Conservation (phyloP, 2,888 invertebrate species). For the Alsophila aescularia region DNA sequence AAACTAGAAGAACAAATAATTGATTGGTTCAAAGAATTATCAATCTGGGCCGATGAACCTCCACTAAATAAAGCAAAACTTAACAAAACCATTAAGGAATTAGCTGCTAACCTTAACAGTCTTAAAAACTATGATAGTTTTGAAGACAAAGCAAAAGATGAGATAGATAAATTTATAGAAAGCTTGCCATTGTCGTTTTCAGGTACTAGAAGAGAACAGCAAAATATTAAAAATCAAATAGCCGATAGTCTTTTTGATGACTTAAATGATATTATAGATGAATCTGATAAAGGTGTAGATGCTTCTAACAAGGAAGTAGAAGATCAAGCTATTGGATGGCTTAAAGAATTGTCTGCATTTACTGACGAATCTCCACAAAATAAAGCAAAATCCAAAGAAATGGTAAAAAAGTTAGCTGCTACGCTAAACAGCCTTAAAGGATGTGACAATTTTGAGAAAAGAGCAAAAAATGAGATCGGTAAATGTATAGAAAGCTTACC, state of each 20-base stretch:
- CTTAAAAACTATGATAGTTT: not conserved
- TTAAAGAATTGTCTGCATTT: constrained; percentile 48
- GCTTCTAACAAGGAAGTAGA: no score
- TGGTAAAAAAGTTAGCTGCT: constrained; percentile 39
- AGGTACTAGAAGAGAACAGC: not conserved
- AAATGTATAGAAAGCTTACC: constrained; percentile 46
- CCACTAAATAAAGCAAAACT: no score
- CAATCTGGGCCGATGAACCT: no score
- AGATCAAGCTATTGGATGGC: no score
- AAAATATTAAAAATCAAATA: constrained; percentile 12
- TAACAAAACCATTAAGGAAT: no score
- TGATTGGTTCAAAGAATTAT: no score
- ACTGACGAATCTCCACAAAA: constrained; percentile 39
- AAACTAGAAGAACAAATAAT: no score
- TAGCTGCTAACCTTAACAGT: no score
- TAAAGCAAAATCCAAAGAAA: constrained; percentile 38
- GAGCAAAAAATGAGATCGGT: constrained; percentile 39
- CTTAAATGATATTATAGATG: not conserved
- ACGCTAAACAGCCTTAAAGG: constrained; percentile 37
- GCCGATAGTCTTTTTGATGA: not conserved
- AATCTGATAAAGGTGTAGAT: no score
- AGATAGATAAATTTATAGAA: not conserved
- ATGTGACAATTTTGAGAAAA: constrained; percentile 38
- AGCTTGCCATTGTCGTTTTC: not conserved
- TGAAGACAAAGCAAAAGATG: not conserved